phyloP scores from a whole-genome alignment of 2,113 vertebrate species.

The Pongo abelii region DNA sequence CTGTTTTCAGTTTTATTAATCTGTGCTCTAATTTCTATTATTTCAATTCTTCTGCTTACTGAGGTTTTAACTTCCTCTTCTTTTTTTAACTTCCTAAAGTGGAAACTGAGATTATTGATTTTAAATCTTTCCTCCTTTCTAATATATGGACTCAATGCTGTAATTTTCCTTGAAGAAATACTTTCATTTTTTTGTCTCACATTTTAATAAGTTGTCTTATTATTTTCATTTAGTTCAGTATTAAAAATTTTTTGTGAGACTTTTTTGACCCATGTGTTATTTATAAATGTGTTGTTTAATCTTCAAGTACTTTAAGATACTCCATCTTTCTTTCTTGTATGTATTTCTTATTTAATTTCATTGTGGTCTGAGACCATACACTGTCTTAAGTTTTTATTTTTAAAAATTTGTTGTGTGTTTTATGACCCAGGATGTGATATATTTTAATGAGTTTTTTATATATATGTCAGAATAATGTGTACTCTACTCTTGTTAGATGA shows the following conservation, averaged over 20 bases:
- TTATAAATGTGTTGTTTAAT: neutral
- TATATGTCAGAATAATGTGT: neutral
- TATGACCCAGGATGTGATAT: neutral
- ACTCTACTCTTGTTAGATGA: neutral
- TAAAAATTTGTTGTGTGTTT: neutral
- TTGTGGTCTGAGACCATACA: neutral
- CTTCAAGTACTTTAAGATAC: neutral
- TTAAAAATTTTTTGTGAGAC: neutral
- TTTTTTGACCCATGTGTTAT: neutral
- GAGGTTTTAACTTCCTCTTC: neutral
- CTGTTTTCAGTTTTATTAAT: neutral
- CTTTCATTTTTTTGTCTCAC: neutral
- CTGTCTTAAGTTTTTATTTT: neutral
- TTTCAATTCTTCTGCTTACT: neutral
- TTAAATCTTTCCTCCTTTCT: neutral
- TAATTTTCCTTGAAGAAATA: neutral
- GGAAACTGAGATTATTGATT: neutral
- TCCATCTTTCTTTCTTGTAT: neutral
- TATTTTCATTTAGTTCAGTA: neutral
- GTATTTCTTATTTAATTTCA: neutral
- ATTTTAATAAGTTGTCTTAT: neutral
- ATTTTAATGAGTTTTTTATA: neutral
- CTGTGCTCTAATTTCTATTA: neutral
- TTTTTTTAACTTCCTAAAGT: neutral
- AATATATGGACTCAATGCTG: neutral